Base-by-base conservation (phyloP, 2,888 invertebrate species). In the Eristalinus sepulchralis region DNA sequence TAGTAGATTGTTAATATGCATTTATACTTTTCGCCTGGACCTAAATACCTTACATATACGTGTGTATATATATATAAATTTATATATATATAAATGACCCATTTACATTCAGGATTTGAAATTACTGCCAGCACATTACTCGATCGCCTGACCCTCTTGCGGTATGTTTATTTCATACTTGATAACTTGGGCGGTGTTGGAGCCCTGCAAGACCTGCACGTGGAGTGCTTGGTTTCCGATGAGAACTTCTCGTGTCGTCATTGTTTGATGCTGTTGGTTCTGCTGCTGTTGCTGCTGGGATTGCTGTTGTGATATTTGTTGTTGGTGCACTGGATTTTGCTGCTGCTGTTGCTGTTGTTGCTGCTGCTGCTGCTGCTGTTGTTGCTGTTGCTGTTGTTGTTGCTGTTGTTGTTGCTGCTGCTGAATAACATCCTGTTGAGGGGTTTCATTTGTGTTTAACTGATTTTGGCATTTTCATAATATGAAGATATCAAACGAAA, bases 141-240 rank as follows among this genome's bases (percentile, higher is more conserved):
- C 90, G 73, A 90, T 89, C 60, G 88, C 79, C 83, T 90, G 90
- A 76, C 89, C 89, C 68, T 91, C 91, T 24, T 93, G 94, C 1
- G 94, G 94, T 87, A 94, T 93, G 27, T 91, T 91, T 72, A 94
- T 94, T 92, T 94, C 94, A 90, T 94, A 94, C 91, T 94, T 94
- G 89, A 94, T 94, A 77, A 94, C 91, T 88, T 92, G 92, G 70
- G 91, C 90, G 47, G 91, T 90, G 76, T 91, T 91, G 59, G 90
- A 88, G 79, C 91, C 91, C 88, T 91, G 92, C 66, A 92, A 88
- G 20, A 92, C 91, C 80, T 91, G 91, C 31, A 92, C 90, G 76
- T 92, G 92, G 1, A 94, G 82, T 91, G 94, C 68, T 91, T 92
- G 88, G 92, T 93, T 88, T 91, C 92, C 57, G 92, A 94, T 85